Evolutionary conservation across 2,888 invertebrate genomes (phyloP).

Genomic region (Agrypnus murinus): DNA sequence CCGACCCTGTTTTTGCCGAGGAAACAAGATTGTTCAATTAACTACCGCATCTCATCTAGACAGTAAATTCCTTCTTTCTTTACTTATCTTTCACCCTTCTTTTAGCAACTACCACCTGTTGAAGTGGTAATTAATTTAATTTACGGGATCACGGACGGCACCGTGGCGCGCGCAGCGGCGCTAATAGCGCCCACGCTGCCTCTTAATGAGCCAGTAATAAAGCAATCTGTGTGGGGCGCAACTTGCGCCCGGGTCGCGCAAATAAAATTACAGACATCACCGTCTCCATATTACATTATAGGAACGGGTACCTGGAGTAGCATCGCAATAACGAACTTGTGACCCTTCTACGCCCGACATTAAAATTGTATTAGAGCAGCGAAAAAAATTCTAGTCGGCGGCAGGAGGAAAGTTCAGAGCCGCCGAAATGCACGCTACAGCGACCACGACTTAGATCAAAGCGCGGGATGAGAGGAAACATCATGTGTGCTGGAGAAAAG

Average conservation of each 20-base stretch:
- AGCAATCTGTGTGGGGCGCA: constrained; percentile 62
- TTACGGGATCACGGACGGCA: constrained; percentile 64
- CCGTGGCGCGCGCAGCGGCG: constrained; percentile 51
- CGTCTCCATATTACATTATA: constrained; percentile 53
- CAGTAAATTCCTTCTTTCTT: constrained; percentile 63
- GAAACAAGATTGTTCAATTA: constrained; percentile 67
- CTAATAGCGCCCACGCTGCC: constrained; percentile 59
- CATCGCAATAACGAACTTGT: constrained; percentile 54
- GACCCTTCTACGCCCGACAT: constrained; percentile 51
- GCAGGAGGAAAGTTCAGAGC: constrained; percentile 6
- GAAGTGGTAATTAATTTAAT: constrained; percentile 69
- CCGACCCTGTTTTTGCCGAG: constrained; percentile 57
- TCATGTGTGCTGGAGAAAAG: constrained; percentile 54
- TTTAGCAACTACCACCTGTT: constrained; percentile 65
- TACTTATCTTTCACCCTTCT: constrained; percentile 58
- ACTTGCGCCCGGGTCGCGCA: constrained; percentile 50
- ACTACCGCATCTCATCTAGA: constrained; percentile 61
- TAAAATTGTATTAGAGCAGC: constrained; percentile 55
- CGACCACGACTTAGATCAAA: constrained; percentile 52
- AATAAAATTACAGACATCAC: constrained; percentile 56
- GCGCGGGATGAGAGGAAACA: constrained; percentile 51
- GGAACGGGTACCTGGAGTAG: constrained; percentile 48
- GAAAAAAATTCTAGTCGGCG: constrained; percentile 36
- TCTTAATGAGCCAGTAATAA: constrained; percentile 66
- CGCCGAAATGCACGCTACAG: constrained; percentile 44